Conservation (phyloP, 2,797 vertebrate species). For the Lepilemur ruficaudatus region DNA sequence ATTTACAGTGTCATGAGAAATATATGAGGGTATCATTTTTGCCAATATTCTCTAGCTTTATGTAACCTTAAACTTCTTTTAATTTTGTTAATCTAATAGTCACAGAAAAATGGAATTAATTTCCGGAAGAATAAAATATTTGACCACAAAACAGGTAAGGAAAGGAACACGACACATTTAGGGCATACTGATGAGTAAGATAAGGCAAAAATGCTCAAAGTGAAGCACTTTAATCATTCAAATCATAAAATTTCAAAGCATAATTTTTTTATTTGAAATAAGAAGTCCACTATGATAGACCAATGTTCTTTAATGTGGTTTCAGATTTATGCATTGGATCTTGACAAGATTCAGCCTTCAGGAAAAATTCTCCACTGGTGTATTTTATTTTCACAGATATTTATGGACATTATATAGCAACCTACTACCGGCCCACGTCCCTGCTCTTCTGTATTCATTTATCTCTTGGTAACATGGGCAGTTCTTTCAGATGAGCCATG, state of each 20-base stretch:
- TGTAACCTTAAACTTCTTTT: conserved; percentile 22
- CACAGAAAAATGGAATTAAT: conserved; percentile 9
- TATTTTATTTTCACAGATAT: conserved; percentile 60
- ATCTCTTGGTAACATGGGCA: conserved; percentile 22
- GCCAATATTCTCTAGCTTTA: conserved; percentile 3
- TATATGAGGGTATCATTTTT: conserved; percentile 19
- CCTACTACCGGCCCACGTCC: not conserved
- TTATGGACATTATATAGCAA: conserved; percentile 51
- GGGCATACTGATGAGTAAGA: not conserved
- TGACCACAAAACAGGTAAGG: not conserved
- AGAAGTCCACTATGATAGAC: not conserved
- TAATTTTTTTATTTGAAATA: conserved; percentile 35
- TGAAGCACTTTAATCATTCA: conserved; percentile 47
- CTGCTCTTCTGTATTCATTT: conserved; percentile 40
- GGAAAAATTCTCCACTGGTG: conserved; percentile 29
- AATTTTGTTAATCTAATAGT: conserved; percentile 55
- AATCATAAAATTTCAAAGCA: conserved; percentile 38
- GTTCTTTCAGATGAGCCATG: conserved; percentile 60
- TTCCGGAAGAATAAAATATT: conserved; percentile 50
- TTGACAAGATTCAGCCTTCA: conserved; percentile 51
- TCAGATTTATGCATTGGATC: conserved; percentile 11
- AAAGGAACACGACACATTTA: conserved; percentile 33
- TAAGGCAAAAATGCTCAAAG: conserved; percentile 6
- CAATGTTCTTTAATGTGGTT: conserved; percentile 27
- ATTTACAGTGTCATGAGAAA: conserved; percentile 48